Conservation (phyloP, 2,113 vertebrate species). For the Clarias batrachus region DNA sequence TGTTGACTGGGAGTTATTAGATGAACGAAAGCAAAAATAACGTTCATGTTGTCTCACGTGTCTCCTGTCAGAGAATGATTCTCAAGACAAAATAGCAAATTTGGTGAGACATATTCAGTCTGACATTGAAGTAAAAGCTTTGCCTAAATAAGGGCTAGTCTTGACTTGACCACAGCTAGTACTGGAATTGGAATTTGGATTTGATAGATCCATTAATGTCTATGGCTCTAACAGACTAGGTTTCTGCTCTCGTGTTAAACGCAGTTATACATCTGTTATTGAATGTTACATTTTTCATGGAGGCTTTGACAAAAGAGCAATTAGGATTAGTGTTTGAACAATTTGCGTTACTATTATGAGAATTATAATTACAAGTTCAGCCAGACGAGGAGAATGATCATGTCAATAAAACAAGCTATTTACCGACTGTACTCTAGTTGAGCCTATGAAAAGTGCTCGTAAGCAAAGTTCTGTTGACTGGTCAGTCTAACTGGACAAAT, state of each 20-base stretch:
- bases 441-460: constrained; percentile 33
- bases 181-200: background rate
- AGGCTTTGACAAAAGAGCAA: constrained; percentile 9
- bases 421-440: constrained; percentile 14
- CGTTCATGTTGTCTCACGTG: background rate
- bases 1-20: background rate
- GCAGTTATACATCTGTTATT: background rate
- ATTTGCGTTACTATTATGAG: background rate
- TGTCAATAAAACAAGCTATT: constrained; percentile 27
- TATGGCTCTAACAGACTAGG: background rate
- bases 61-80: background rate
- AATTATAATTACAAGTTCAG: constrained; percentile 1
- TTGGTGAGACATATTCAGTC: background rate
- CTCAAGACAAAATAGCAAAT: background rate
- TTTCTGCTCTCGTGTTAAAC: background rate
- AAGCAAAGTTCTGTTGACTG: constrained; percentile 30
- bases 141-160: background rate
- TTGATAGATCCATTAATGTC: background rate
- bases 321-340: constrained; percentile 14
- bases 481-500: constrained; percentile 42
- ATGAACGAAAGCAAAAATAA: background rate
- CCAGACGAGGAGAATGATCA: background rate
- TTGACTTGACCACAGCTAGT: background rate
- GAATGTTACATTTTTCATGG: background rate
- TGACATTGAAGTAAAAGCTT: background rate